phyloP scores from a whole-genome alignment of 1,140 invertebrate genomes.

The Mizuhopecten yessoensis region DNA sequence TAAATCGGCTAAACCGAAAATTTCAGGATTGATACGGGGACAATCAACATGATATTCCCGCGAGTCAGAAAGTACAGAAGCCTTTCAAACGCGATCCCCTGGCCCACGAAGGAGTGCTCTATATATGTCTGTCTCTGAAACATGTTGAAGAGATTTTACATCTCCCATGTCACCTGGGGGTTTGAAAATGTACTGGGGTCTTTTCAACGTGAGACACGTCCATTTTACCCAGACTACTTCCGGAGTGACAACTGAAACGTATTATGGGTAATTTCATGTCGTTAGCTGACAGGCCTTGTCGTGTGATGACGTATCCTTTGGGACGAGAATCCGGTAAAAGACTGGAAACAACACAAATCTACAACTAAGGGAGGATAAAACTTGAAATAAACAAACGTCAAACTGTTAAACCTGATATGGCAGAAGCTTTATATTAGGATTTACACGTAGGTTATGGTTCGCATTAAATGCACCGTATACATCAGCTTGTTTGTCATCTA shows the following conservation, averaged over 20 bases:
- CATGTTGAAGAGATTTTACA: slow-evolving; percentile 26
- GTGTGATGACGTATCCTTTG: neutral
- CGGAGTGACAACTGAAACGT: slow-evolving; percentile 20
- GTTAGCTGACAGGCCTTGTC: neutral
- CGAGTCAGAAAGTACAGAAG: neutral
- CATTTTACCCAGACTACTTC: slow-evolving; percentile 26
- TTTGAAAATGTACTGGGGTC: neutral
- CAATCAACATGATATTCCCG: slow-evolving; percentile 6
- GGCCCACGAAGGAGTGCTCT: neutral
- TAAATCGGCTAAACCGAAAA: neutral
- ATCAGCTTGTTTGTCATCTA: too few species aligned
- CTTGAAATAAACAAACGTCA: slow-evolving; percentile 5
- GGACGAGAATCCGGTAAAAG: neutral
- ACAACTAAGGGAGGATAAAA: slow-evolving; percentile 32
- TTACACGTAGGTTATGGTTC: neutral
- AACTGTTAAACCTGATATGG: neutral
- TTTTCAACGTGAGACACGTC: slow-evolving; percentile 13
- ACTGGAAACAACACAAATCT: neutral
- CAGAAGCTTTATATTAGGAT: neutral
- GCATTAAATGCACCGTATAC: too few species aligned
- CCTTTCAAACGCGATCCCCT: neutral
- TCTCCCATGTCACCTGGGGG: neutral
- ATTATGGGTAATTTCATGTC: slow-evolving; percentile 34
- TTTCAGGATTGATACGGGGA: neutral
- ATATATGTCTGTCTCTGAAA: slow-evolving; percentile 20